Evolutionary conservation across 2,888 invertebrate species (phyloP), one percentile per base, ranked within the genome.

Genomic region (Anorthoa munda): DNA sequence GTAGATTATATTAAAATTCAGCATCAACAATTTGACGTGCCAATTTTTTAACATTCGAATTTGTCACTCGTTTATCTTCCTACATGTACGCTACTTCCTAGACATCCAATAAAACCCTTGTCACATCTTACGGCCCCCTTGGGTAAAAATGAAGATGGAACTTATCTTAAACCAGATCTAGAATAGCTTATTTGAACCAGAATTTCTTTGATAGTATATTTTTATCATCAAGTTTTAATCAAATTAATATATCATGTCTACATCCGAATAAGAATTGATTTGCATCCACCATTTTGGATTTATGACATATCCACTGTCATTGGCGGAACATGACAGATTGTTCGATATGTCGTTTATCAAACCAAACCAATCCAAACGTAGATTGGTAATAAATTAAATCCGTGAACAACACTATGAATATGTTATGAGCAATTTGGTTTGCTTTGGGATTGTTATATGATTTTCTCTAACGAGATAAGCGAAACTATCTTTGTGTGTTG

Each of bases 351-450:
- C 75, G 77, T 86, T 79, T 77, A 84, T 83, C 86, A 82, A 73
- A 81, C 82, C 79, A 78, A 81, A 78, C 65, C 72, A 75, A 77
- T 75, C 61, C 73, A 73, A 77, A 74, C 60, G 72, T 75, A 69
- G 69, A 82, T 66, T 74, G 66, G 61, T 66, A 75, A 80, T 84
- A 84, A 84, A 84, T 82, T 84, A 78, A 81, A 82, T 39, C 67
- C n/a, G 67, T 63, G 69, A 66, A 80, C 75, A 71, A 72, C 23
- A 73, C 75, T 78, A 79, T 77, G 75, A 82, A 75, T 79, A 72
- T 68, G 67, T 71, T 63, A 79, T 66, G 63, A 64, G 21, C 56
- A 65, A 82, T 79, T 75, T 78, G 39, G 48, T 81, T 59, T 67
- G 46, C 66, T 48, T 63, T 67, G 11, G 26, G 50, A 58, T 67